A percentile compares a stretch with the other conserved stretches of the same genome.
Conservation (phyloP, 2,113 vertebrate genomes). For the Clarias batrachus region DNA sequence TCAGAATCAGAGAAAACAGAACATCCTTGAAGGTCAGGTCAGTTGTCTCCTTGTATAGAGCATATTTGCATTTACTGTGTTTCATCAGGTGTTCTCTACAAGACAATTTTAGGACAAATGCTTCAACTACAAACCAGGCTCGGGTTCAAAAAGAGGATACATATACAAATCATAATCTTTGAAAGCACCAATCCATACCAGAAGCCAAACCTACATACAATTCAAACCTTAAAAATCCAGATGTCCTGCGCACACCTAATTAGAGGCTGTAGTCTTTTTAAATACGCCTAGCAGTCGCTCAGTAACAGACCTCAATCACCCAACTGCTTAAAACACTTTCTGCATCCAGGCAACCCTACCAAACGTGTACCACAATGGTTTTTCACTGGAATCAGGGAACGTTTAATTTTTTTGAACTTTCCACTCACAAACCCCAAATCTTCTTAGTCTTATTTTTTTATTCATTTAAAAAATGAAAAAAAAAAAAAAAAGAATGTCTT, state of each 20-base stretch:
- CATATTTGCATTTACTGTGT: too few relatives aligned
- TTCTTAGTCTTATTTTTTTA: background rate
- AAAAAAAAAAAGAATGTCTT: background rate
- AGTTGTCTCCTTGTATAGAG: background rate
- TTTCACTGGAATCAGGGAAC: background rate
- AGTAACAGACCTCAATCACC: background rate
- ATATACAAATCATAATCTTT: background rate
- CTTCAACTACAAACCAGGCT: background rate
- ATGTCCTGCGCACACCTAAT: slow-evolving; percentile 21
- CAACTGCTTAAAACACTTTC: background rate
- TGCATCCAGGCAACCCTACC: background rate
- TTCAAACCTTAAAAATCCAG: slow-evolving; percentile 8
- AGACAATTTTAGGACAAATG: background rate
- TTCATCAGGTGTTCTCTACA: background rate
- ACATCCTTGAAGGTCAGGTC: background rate
- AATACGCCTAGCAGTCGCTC: background rate
- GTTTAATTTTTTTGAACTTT: background rate
- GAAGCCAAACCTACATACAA: background rate
- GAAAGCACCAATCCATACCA: background rate
- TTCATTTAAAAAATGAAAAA: background rate
- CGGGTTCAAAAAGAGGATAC: background rate
- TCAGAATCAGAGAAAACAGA: background rate
- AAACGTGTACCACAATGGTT: background rate
- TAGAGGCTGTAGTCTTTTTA: slow-evolving; percentile 1
- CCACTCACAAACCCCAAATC: background rate